Percentiles rank a stretch among this genome's conserved stretches.
Conservation (phyloP, 2,888 invertebrate genomes). For the Homarus gammarus region DNA sequence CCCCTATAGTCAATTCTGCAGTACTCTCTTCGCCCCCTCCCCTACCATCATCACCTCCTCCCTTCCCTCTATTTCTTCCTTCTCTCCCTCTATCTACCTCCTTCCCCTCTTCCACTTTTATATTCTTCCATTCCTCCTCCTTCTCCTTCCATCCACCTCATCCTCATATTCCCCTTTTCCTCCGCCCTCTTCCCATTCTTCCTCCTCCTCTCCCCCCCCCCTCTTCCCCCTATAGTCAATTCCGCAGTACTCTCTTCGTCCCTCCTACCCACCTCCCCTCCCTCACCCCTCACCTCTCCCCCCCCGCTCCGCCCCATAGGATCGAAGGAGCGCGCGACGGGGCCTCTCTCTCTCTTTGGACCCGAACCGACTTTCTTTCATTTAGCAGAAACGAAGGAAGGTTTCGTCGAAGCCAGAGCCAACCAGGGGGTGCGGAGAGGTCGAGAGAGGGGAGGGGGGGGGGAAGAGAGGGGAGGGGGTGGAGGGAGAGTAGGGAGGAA, state of each 20-base stretch:
- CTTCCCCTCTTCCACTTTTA: background rate
- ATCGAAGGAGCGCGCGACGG: background rate
- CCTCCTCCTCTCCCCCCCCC: too few species aligned
- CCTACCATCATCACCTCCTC: too few species aligned
- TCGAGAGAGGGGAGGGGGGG: constrained; percentile 25
- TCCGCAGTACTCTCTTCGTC: background rate
- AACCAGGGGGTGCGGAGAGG: background rate
- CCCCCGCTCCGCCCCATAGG: background rate
- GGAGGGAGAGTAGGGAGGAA: constrained; percentile 7
- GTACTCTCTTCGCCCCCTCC: background rate
- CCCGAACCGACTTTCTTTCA: constrained; percentile 53
- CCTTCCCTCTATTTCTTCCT: background rate
- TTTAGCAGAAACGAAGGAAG: constrained; percentile 47
- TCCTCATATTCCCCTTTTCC: too few species aligned
- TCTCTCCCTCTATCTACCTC: background rate
- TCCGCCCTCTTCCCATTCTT: background rate
- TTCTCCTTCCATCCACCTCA: background rate
- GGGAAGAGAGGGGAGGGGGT: background rate
- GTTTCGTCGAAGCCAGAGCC: constrained; percentile 40
- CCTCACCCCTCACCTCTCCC: background rate
- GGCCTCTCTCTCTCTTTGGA: constrained; percentile 42
- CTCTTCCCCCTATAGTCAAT: background rate
- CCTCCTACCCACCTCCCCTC: background rate
- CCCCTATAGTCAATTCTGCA: background rate
- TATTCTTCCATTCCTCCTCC: background rate